These are phyloP conservation scores for Bufotes viridis DNA, from an alignment of 2,797 vertebrate genomes.

Conservation along the genomic window DNA sequence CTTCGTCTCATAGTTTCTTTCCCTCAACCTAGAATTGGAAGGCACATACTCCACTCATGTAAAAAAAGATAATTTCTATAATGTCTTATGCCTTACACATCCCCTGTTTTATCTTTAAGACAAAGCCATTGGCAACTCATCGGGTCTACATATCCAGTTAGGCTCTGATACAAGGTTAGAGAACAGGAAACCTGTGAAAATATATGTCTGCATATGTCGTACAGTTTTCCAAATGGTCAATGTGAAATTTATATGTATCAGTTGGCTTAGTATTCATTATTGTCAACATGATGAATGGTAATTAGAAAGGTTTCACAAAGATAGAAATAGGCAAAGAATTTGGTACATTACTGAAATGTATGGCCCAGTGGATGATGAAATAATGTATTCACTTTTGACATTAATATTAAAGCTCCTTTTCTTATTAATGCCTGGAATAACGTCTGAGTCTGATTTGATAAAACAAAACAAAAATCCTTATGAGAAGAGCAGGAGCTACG, in stretches of 20 bases:
- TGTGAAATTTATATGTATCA: neutral
- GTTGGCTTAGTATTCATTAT: neutral
- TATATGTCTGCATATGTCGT: neutral
- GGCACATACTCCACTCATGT: no score
- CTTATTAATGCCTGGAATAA: constrained; percentile 68
- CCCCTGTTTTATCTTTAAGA: no score
- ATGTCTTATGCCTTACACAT: no score
- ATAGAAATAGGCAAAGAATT: constrained; percentile 8
- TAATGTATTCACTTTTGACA: constrained; percentile 43
- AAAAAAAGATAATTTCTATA: no score
- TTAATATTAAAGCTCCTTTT: constrained; percentile 59
- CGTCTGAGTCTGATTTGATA: constrained; percentile 60
- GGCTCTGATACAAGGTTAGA: no score
- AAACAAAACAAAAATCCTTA: constrained; percentile 62
- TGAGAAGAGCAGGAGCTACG: constrained; percentile 62
- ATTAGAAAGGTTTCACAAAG: constrained; percentile 29
- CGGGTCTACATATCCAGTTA: no score
- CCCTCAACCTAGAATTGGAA: no score
- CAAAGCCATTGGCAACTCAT: no score
- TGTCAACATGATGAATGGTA: neutral
- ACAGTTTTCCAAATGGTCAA: neutral
- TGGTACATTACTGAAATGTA: constrained; percentile 26
- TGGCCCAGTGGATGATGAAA: neutral
- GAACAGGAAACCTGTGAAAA: neutral
- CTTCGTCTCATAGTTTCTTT: no score